These are phyloP conservation scores for Seriola rivoliana DNA, from an alignment of 2,113 vertebrate genomes.

Conservation along the genomic window DNA sequence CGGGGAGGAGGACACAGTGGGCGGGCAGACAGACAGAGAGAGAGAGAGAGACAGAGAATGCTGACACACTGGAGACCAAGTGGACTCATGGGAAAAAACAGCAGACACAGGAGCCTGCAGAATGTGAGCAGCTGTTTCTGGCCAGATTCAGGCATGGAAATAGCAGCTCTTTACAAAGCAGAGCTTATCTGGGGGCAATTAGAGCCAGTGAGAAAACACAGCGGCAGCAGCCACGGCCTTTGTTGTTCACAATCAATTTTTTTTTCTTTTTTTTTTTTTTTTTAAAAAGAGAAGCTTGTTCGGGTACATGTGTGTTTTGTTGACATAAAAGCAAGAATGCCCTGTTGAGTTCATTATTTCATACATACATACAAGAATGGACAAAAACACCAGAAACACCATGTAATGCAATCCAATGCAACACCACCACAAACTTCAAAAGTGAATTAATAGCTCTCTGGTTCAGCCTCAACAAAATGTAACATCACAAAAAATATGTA, in stretches of 20 bases:
- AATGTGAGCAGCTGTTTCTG: slow-evolving; percentile 81
- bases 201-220: slow-evolving; percentile 57
- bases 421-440: neutral
- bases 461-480: neutral
- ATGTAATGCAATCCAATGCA: neutral
- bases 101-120: slow-evolving; percentile 72
- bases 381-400: neutral
- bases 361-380: neutral
- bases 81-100: slow-evolving; percentile 56
- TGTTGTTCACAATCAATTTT: slow-evolving; percentile 50
- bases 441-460: neutral
- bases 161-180: slow-evolving; percentile 76
- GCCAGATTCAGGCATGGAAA: slow-evolving; percentile 76
- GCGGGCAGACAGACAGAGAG: slow-evolving; percentile 27
- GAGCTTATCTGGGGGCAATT: slow-evolving; percentile 69
- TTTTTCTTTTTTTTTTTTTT: too few species aligned
- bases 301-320: neutral
- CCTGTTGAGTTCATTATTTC: neutral
- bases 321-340: neutral
- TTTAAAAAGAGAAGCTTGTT: neutral
- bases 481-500: neutral
- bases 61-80: slow-evolving; percentile 66
- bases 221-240: slow-evolving; percentile 31
- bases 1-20: slow-evolving; percentile 6
- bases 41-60: slow-evolving; percentile 62